Base-by-base conservation (phyloP, 2,888 invertebrate genomes). In the Meta bourneti region DNA sequence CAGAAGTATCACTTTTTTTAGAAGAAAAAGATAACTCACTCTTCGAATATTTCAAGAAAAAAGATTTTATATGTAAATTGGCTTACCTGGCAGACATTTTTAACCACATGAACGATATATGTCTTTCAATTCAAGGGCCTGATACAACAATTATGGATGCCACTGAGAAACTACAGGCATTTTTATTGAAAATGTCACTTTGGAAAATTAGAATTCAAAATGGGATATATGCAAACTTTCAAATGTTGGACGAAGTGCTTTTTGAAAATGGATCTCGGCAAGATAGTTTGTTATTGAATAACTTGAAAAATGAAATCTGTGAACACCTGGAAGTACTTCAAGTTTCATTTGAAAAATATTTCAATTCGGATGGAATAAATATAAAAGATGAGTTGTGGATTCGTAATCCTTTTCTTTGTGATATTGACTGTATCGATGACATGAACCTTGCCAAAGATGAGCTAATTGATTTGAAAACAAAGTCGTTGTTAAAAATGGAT, bases 51-150 rank as follows among this genome's bases (percentile, higher is more conserved):
- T 85, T 85, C 77, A 85, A 85, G 77, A 85, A 89, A 81, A 89
- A 89, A 89, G 74, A 82, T 87, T 87, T 87, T 87, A 87, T 87
- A 87, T 87, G 80, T 72, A 87, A 87, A 87, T 87, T 87, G 80
- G 34, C 34, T 34, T 34, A 34, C 34, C 34, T 34, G 34, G 34
- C 34, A 34, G 34, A 34, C 34, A 34, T 34, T 80, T 80, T 80
- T 80, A 80, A 80, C 80, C 80, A 20, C 80, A 61, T 80, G 80
- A 80, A 80, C 80, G 80, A 80, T 82, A 82, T 82, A 82, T 71
- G 82, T 82, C 71, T 82, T 82, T 82, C 82, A 82, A 82, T 82
- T 82, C 82, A 82, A 72, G 82, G 82, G 82, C 82, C 82, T 82
- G 82, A 82, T 82, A 82, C 82, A 82, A 84, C 84, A 84, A 84